phyloP scores from a whole-genome alignment of 2,888 invertebrate genomes.

The Micoletzkya japonica region DNA sequence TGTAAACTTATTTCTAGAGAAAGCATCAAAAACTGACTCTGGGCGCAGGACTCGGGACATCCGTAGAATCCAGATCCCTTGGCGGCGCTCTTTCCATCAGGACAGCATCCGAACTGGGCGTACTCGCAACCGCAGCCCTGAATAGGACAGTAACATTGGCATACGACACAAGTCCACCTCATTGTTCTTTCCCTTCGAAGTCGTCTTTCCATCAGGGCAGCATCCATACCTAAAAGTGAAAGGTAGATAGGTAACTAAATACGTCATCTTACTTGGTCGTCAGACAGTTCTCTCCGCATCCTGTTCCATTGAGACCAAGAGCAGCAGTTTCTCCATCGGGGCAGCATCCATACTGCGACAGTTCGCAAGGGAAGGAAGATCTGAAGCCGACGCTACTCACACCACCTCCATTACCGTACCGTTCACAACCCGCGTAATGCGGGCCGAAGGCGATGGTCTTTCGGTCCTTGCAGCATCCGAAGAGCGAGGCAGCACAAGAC shows the following conservation, averaged over 20 bases:
- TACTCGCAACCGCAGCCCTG: conserved; percentile 65
- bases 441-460: conserved; percentile 65
- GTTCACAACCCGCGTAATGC: conserved; percentile 62
- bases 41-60: conserved; percentile 71
- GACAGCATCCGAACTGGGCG: conserved; percentile 69
- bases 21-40: conserved; percentile 33
- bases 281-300: conserved; percentile 63
- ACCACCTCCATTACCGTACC: conserved; percentile 23
- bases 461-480: conserved; percentile 68
- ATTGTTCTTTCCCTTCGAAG: conserved; percentile 44
- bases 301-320: conserved; percentile 80
- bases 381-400: conserved; percentile 29
- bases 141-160: background rate
- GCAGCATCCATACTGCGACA: conserved; percentile 82
- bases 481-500: conserved; percentile 62
- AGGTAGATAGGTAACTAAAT: background rate
- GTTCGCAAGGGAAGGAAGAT: conserved; percentile 65
- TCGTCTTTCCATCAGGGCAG: conserved; percentile 65
- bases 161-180: background rate
- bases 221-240: conserved; percentile 52
- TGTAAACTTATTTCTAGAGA: background rate
- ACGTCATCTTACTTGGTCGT: conserved; percentile 52
- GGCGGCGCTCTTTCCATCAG: conserved; percentile 69
- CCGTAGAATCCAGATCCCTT: conserved; percentile 76
- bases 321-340: conserved; percentile 82